Percentiles rank a stretch among this genome's conserved stretches.
phyloP scores from a whole-genome alignment of 2,888 invertebrate genomes.

The Eupithecia insigniata region DNA sequence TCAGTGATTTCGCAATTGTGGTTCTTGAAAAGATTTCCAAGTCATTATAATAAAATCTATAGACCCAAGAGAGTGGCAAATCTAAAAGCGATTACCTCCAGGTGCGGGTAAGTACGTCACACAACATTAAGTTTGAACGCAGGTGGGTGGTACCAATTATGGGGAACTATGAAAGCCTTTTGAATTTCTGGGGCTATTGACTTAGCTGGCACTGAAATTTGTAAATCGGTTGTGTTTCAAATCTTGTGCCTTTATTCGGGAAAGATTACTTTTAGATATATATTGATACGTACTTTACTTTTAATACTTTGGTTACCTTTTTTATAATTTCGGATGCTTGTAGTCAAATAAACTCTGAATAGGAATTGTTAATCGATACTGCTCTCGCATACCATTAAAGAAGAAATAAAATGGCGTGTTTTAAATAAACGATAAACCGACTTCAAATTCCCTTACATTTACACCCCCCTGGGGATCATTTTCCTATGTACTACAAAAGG shows the following conservation, averaged over 20 bases:
- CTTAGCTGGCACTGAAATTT: not conserved
- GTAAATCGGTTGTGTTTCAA: not conserved
- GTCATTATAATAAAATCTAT: slow-evolving; percentile 26
- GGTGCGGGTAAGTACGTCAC: slow-evolving; percentile 43
- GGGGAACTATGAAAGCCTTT: slow-evolving; percentile 18
- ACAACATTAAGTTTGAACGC: slow-evolving; percentile 43
- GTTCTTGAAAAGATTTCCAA: not conserved
- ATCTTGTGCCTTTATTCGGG: not conserved
- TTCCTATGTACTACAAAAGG: no score
- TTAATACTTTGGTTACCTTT: no score
- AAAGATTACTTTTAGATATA: no score
- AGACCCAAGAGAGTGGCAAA: slow-evolving; percentile 29
- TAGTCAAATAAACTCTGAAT: no score
- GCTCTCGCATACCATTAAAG: no score
- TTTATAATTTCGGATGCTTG: no score
- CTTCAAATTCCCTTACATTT: no score
- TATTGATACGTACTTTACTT: no score
- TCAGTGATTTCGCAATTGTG: not conserved
- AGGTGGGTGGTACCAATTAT: slow-evolving; percentile 27
- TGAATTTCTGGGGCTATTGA: slow-evolving; percentile 5
- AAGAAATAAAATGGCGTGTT: no score
- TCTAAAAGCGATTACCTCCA: slow-evolving; percentile 39
- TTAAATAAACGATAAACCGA: no score
- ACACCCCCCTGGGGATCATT: no score
- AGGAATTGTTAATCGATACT: no score